These are phyloP conservation scores for human DNA, from an alignment of 2,113 vertebrate species.

Conservation along the genomic window GRCh38 chr5:3922001-3922500, in stretches of 20 bases:
- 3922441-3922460: neutral
- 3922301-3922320: neutral
- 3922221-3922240: neutral
- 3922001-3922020: fast-evolving
- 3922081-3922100: fast-evolving
- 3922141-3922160: fast-evolving
- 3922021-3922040: fast-evolving
- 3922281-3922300: neutral
- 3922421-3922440: neutral
- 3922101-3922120: fast-evolving
- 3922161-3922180: fast-evolving
- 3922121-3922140: neutral
- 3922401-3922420: neutral
- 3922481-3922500: conserved; percentile 60
- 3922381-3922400: neutral
- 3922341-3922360: neutral
- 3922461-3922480: conserved; percentile 8
- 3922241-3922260: neutral
- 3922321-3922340: neutral
- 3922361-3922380: neutral
- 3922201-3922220: neutral
- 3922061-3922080: fast-evolving
- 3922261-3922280: neutral
- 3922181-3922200: neutral
- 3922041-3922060: fast-evolving